phyloP scores from a whole-genome alignment of 2,888 invertebrate genomes.

The Ectemnius lituratus region DNA sequence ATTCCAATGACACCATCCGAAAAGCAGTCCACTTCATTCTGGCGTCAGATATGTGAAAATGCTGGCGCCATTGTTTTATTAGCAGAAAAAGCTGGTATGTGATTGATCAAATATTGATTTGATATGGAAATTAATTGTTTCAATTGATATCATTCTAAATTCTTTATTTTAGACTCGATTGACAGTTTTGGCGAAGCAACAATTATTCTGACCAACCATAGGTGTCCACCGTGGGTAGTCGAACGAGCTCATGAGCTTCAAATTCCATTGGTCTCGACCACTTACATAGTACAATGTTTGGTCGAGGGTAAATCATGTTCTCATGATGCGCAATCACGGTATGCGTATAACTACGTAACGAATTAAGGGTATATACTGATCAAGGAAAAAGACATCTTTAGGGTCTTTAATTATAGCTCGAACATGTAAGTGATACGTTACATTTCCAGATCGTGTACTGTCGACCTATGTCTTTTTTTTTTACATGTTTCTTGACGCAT shows the following conservation, averaged over 20 bases:
- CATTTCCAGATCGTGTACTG: slow-evolving; percentile 19
- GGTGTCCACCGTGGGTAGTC: slow-evolving; percentile 81
- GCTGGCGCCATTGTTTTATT: slow-evolving; percentile 77
- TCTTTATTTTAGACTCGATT: slow-evolving; percentile 56
- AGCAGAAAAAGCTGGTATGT: slow-evolving; percentile 65
- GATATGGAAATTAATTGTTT: neutral
- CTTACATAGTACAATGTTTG: slow-evolving; percentile 85
- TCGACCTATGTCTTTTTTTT: slow-evolving; percentile 19
- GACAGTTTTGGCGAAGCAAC: slow-evolving; percentile 67
- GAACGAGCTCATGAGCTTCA: slow-evolving; percentile 80
- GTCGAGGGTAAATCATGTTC: slow-evolving; percentile 81
- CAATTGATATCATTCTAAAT: slow-evolving; percentile 40
- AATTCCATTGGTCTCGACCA: slow-evolving; percentile 84
- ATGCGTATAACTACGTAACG: slow-evolving; percentile 79
- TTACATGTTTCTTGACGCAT: slow-evolving; percentile 8
- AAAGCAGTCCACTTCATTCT: slow-evolving; percentile 81
- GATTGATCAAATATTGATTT: too few species aligned
- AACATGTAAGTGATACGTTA: slow-evolving; percentile 25
- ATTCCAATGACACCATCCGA: slow-evolving; percentile 72
- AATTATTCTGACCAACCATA: slow-evolving; percentile 82
- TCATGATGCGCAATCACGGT: slow-evolving; percentile 79
- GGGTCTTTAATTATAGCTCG: slow-evolving; percentile 17
- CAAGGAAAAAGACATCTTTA: slow-evolving; percentile 3
- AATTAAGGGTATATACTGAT: slow-evolving; percentile 35
- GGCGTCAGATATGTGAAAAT: slow-evolving; percentile 82